Base-by-base conservation (phyloP, 2,888 invertebrate genomes). In the Drepana falcataria region DNA sequence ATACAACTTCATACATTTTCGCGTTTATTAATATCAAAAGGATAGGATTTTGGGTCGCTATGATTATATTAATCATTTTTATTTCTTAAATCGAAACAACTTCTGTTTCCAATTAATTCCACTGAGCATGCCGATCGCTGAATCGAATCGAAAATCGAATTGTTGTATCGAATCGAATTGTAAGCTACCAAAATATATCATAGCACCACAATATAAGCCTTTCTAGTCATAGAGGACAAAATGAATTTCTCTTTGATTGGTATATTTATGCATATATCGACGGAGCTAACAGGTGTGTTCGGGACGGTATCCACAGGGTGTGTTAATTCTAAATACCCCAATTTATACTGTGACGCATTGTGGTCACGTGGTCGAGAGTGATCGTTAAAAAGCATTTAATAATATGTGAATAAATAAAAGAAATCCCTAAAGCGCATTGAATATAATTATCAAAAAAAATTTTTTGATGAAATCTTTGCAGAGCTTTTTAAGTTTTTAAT, bases 241-340 rank as follows among this genome's bases (percentile, higher is more conserved):
- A 79, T 77, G 79, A 80, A 87, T 87, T 87, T 86, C 83, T 81
- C 85, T 74, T 75, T 77, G 75, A 83, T 83, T 81, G 70, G 72
- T 79, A 83, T 82, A 87, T 88, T 87, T 84, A 88, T 85, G 77
- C 63, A 64, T 65, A 63, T 59, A 63, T 59, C 63, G 73, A 69
- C 65, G 61, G 68, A 75, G 64, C 60, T 69, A 75, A 83, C 87
- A 88, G 88, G 88, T 88, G 88, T 76, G 66, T 63, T 63, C 51
- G 64, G 61, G 60, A 56, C 58, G 55, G 55, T 57, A 52, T 65
- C 68, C 81, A 86, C 79, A 83, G 77, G 71, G 52, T 77, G 86
- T 59, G n/a, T 35, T 35, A 49, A 4, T 52, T 55, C 21, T 21
- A 21, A 21, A 21, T 21, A 21, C 21, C 21, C 21, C 21, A 21